Percentiles rank a stretch among this genome's conserved stretches.
Evolutionary conservation across 2,888 invertebrate species (phyloP).

Genomic region (Carterocephalus palaemon): DNA sequence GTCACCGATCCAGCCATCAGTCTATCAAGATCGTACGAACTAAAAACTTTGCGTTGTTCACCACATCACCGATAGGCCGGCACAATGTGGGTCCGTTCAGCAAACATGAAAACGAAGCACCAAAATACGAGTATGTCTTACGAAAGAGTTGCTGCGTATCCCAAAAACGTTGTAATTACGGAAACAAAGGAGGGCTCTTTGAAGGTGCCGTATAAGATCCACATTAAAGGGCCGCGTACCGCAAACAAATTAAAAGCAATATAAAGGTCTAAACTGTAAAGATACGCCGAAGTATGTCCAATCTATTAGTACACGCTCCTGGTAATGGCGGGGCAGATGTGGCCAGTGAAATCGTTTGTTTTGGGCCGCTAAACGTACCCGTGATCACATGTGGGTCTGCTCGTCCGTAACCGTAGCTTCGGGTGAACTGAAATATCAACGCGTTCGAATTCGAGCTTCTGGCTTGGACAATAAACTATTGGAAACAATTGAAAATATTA

Average conservation of each 20-base stretch:
- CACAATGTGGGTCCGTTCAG: conserved; percentile 8
- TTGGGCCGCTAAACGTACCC: conserved; percentile 16
- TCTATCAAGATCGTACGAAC: too few species aligned
- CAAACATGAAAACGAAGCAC: conserved; percentile 28
- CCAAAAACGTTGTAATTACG: conserved; percentile 46
- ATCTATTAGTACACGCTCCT: conserved; percentile 45
- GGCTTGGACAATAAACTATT: too few species aligned
- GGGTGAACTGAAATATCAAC: background rate
- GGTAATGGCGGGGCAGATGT: conserved; percentile 37
- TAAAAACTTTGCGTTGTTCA: too few species aligned
- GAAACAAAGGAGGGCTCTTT: conserved; percentile 55
- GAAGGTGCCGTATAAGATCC: conserved; percentile 48
- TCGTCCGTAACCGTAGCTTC: background rate
- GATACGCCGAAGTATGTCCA: conserved; percentile 56
- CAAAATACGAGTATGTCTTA: conserved; percentile 39
- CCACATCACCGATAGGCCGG: background rate
- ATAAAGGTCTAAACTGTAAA: conserved; percentile 55
- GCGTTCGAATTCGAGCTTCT: too few species aligned
- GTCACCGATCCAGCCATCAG: too few species aligned
- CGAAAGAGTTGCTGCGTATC: conserved; percentile 36
- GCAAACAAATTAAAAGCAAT: conserved; percentile 66
- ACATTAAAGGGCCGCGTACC: conserved; percentile 62
- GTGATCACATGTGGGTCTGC: conserved; percentile 9
- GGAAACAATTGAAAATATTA: too few species aligned
- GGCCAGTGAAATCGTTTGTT: conserved; percentile 32